Percentiles rank a stretch among this genome's conserved stretches.
These are phyloP conservation scores for Psilanteris sp. DNA, from an alignment of 1,140 invertebrate species.

Conservation along the genomic window DNA sequence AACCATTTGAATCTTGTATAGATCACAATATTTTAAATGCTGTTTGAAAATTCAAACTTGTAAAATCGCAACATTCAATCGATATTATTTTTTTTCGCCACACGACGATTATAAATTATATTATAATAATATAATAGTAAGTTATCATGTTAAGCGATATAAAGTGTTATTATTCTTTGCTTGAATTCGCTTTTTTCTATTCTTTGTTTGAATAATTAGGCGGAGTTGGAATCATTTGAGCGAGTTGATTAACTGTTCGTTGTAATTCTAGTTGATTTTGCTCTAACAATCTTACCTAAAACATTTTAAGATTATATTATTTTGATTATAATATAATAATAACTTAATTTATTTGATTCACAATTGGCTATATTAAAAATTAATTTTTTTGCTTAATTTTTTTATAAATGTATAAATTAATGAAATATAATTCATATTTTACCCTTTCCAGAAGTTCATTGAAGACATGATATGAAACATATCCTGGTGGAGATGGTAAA, in stretches of 20 bases:
- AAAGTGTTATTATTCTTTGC: conserved; percentile 68
- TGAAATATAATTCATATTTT: conserved; percentile 7
- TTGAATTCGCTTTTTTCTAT: no score
- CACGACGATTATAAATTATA: conserved; percentile 43
- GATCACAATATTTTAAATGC: conserved; percentile 31
- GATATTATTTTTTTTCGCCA: conserved; percentile 47
- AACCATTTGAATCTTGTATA: conserved; percentile 32
- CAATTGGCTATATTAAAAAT: no score
- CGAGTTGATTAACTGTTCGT: conserved; percentile 71
- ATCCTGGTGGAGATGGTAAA: conserved; percentile 66
- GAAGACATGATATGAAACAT: conserved; percentile 76
- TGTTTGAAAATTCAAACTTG: conserved; percentile 44
- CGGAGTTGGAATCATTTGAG: conserved; percentile 67
- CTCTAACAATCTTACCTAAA: conserved; percentile 73
- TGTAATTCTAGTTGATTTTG: conserved; percentile 74
- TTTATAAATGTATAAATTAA: no score
- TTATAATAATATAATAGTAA: conserved; percentile 52
- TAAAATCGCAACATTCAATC: conserved; percentile 66
- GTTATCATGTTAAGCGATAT: conserved; percentile 42
- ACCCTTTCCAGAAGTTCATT: conserved; percentile 76
- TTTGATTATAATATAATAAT: no score
- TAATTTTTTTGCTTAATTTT: background rate
- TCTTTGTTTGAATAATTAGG: conserved; percentile 68
- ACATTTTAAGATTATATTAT: background rate
- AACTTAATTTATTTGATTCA: no score